phyloP scores from a whole-genome alignment of 2,113 vertebrate genomes.

The Melanotaenia duboulayi region DNA sequence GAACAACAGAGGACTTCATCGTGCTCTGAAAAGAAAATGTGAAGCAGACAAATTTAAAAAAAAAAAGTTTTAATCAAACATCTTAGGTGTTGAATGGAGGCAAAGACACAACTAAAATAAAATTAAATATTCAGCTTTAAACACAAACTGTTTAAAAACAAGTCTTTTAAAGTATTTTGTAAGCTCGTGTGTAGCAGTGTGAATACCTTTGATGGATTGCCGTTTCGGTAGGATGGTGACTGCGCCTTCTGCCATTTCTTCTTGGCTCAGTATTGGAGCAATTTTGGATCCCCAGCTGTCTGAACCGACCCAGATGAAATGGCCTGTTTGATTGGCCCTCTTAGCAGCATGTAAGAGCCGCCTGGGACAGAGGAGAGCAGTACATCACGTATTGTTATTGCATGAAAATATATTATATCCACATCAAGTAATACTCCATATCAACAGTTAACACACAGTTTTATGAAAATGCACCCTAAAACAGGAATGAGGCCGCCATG shows the following conservation, averaged over 20 bases:
- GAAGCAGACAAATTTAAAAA: too few relatives aligned
- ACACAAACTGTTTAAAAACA: not conserved
- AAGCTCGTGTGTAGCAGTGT: not conserved
- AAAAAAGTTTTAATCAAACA: too few relatives aligned
- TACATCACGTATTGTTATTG: slow-evolving; percentile 6
- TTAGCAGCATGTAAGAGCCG: slow-evolving; percentile 92
- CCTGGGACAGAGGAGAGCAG: slow-evolving; percentile 71
- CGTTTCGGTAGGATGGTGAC: slow-evolving; percentile 95
- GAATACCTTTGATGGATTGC: slow-evolving; percentile 91
- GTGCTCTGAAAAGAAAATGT: too few relatives aligned
- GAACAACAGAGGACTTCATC: too few relatives aligned
- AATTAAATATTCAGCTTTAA: not conserved
- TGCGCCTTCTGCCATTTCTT: slow-evolving; percentile 93
- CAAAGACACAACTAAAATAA: too few relatives aligned
- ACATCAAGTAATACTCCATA: not conserved
- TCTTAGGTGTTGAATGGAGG: too few relatives aligned
- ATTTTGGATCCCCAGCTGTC: slow-evolving; percentile 98
- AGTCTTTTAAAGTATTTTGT: not conserved
- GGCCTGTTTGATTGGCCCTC: slow-evolving; percentile 92
- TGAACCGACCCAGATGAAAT: slow-evolving; percentile 97
- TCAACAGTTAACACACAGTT: not conserved
- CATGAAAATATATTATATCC: not conserved
- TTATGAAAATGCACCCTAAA: slow-evolving; percentile 26
- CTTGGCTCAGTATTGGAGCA: slow-evolving; percentile 89
- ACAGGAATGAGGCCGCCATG: not conserved